Evolutionary conservation across 2,113 vertebrate species (phyloP).

Genomic region (Eurypyga helias): DNA sequence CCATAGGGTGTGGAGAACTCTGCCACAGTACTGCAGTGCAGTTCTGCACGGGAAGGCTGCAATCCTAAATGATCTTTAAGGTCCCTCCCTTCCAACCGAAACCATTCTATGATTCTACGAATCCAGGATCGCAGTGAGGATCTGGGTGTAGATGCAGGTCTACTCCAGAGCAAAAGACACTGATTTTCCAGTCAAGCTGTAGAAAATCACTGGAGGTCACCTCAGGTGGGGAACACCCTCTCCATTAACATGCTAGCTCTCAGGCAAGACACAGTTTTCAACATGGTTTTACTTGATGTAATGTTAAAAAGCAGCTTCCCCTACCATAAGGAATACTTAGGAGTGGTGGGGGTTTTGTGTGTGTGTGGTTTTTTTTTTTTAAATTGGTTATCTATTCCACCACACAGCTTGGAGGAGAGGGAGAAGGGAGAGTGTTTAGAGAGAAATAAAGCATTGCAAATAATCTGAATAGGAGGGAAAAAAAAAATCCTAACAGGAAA

Average conservation of each 20-base stretch:
- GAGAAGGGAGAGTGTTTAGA: neutral
- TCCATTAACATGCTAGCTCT: neutral
- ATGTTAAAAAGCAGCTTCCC: neutral
- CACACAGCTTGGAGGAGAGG: neutral
- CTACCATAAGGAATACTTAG: neutral
- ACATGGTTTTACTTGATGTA: neutral
- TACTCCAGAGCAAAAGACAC: neutral
- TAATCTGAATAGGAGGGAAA: neutral
- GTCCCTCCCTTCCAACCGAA: too few species aligned
- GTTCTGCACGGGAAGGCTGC: neutral
- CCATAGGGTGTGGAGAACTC: neutral
- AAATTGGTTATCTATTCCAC: neutral
- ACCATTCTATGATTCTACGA: too few species aligned
- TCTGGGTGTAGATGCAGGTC: neutral
- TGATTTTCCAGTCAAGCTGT: neutral
- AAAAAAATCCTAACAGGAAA: neutral
- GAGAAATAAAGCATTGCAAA: neutral
- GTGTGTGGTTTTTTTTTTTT: neutral
- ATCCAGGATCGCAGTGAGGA: neutral
- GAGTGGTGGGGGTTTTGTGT: too few species aligned
- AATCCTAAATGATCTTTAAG: too few species aligned
- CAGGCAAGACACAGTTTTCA: neutral
- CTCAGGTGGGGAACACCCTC: neutral
- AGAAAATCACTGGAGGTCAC: neutral
- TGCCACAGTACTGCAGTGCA: neutral